Base-by-base conservation (phyloP, 2,888 invertebrate species). In the Stomorhina lunata region DNA sequence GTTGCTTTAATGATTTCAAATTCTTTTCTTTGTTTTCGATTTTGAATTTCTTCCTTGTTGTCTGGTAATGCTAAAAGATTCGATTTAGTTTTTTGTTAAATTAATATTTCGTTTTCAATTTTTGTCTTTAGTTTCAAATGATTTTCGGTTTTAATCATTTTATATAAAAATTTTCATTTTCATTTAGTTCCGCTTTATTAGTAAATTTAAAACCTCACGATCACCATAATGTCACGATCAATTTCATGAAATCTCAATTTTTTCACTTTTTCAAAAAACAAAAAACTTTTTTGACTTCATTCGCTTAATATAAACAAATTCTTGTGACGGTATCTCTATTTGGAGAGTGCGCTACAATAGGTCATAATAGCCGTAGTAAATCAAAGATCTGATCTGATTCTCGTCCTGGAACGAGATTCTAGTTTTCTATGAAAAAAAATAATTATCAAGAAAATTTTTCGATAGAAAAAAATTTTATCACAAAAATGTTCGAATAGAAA, bases 161-260 rank as follows among this genome's bases (percentile, higher is more conserved):
- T 17, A 66, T 71, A 53, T 66, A 68, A 78, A 78, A 78, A 66
- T 73, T 72, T 81, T 78, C 83, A 76, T 71, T 80, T 79, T 75
- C 82, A 81, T 69, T 81, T 82, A 82, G 84, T 83, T 83, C 81
- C 83, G 84, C 84, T 81, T 84, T 83, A 83, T 85, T 85, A 85
- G 85, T 80, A 82, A 81, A 75, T 80, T 78, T 84, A 63, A 81
- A 83, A 83, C 80, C 83, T 81, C 85, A 85, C 85, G 85, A 85
- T 81, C 83, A 65, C 57, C 77, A 80, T 83, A 84, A 84, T 80
- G 80, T 81, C 84, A 81, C 81, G 84, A 85, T 85, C 85, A 84
- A 81, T 84, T 84, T 84, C 84, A 83, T 77, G 83, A 84, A 85
- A 85, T 85, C 85, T 85, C 45, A 77, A 72, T 73, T 71, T 76